Percentiles rank a stretch among this genome's conserved stretches.
phyloP scores from a whole-genome alignment of 92 coral and sea anemone genomes.

The Epizoanthus rinbou region DNA sequence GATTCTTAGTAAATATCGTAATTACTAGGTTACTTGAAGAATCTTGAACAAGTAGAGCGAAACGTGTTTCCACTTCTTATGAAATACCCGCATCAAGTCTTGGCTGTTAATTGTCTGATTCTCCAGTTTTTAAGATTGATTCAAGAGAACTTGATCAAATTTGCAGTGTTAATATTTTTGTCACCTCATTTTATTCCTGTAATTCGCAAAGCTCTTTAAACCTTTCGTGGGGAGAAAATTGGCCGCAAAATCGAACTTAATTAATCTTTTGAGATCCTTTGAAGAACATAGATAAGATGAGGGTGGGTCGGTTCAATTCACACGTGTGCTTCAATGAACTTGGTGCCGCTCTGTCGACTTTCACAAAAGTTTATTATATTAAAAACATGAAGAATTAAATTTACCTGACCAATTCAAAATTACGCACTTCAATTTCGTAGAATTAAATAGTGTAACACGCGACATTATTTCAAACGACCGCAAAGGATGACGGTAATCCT shows the following conservation, averaged over 20 bases:
- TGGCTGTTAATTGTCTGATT: too few relatives aligned
- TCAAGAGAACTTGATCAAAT: too few relatives aligned
- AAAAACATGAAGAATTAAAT: background rate
- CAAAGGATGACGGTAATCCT: constrained; percentile 8
- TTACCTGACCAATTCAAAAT: background rate
- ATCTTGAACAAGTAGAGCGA: background rate
- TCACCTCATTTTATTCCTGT: background rate
- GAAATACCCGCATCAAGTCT: background rate
- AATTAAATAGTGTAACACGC: background rate
- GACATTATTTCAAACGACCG: background rate
- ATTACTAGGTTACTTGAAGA: background rate
- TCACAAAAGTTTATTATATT: constrained; percentile 21
- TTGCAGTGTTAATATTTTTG: background rate
- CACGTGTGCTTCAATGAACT: constrained; percentile 11
- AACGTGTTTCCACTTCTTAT: background rate
- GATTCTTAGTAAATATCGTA: background rate
- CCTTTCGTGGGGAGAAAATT: background rate
- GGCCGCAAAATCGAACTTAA: constrained; percentile 5
- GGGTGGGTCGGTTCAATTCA: background rate
- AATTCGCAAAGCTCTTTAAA: background rate
- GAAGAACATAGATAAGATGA: constrained; percentile 12
- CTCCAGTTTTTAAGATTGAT: background rate
- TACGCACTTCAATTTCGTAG: background rate
- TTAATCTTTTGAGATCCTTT: constrained; percentile 31
- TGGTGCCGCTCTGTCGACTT: constrained; percentile 24